Evolutionary conservation across 2,888 invertebrate species (phyloP).

Genomic region (Criorhina ranunculi): DNA sequence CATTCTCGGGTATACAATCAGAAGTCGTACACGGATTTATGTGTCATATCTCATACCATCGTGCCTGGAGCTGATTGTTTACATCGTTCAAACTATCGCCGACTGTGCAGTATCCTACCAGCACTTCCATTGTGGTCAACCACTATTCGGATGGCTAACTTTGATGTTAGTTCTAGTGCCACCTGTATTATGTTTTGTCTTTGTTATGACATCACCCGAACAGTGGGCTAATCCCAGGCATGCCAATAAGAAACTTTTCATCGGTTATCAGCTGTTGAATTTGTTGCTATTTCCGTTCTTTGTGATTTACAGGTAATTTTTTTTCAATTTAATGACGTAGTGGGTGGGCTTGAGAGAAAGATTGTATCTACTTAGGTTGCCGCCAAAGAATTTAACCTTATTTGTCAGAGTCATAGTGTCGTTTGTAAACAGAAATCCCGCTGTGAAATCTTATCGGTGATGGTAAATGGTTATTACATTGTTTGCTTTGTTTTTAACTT

Average conservation of each 20-base stretch:
- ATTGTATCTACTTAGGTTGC: neutral
- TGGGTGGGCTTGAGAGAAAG: neutral
- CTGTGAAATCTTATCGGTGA: neutral
- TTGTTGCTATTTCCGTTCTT: constrained; percentile 84
- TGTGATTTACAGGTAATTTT: constrained; percentile 86
- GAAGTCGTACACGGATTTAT: constrained; percentile 83
- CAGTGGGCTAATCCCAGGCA: constrained; percentile 85
- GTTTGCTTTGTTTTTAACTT: neutral
- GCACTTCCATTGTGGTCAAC: constrained; percentile 87
- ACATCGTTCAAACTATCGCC: constrained; percentile 88
- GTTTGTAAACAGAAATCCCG: neutral
- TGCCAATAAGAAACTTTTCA: constrained; percentile 76
- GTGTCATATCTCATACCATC: constrained; percentile 86
- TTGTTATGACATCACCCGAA: constrained; percentile 87
- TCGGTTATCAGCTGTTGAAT: constrained; percentile 79
- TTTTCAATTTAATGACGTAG: constrained; percentile 37
- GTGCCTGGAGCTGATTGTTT: constrained; percentile 87
- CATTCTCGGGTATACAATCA: constrained; percentile 82
- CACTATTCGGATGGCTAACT: constrained; percentile 85
- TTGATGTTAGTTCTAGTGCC: constrained; percentile 86
- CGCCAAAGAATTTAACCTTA: neutral
- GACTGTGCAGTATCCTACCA: constrained; percentile 88
- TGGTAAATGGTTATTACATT: neutral
- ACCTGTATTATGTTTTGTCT: constrained; percentile 86
- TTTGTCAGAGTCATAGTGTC: neutral